Base-by-base conservation (phyloP, 2,888 invertebrate genomes). In the Rhagonycha lutea region DNA sequence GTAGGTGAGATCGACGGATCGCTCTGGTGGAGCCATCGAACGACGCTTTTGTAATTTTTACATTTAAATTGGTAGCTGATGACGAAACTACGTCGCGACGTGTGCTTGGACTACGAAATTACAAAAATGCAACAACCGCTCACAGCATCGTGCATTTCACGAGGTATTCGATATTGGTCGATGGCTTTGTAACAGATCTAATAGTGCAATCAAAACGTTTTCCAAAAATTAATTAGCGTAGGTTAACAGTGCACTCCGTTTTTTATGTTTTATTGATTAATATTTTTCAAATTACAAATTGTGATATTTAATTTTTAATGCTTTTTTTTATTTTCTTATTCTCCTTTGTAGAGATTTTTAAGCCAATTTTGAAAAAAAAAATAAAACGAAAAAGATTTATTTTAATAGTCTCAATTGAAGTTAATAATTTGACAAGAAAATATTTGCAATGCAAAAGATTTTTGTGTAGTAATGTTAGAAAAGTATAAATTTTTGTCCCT, bases 1-100 rank as follows among this genome's bases (percentile, higher is more conserved):
- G 83, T 84, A 86, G 87, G 83, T 87, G 81, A 80, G 76, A 78
- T 47, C 47, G 47, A 7, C 47, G 47, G 47, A 47, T 47, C 47
- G 47, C 47, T 47, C 47, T 47, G 47, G 47, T n/a, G 47, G 47
- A 47, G 47, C 47, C 47, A 47, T 47, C 47, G 47, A 47, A 47
- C 47, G 47, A 47, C 74, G 14, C 32, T 67, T 74, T 14, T 24
- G 29, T 60, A 70, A 60, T 70, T 74, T 70, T 47, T 61, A 18
- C 18, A 23, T 65, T 24, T 28, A 68, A 63, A 68, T 47, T 47
- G 47, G 47, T 47, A 47, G 47, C 47, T 47, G 47, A 47, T 47
- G n/a, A 47, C 47, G 47, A n/a, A 47, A n/a, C 47, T 47, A 47
- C 7, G 11, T 61, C 8, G n/a, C 24, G 12, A 68, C 12, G 26